Evolutionary conservation across 2,888 invertebrate species (phyloP).

Genomic region (Callimorpha dominula): DNA sequence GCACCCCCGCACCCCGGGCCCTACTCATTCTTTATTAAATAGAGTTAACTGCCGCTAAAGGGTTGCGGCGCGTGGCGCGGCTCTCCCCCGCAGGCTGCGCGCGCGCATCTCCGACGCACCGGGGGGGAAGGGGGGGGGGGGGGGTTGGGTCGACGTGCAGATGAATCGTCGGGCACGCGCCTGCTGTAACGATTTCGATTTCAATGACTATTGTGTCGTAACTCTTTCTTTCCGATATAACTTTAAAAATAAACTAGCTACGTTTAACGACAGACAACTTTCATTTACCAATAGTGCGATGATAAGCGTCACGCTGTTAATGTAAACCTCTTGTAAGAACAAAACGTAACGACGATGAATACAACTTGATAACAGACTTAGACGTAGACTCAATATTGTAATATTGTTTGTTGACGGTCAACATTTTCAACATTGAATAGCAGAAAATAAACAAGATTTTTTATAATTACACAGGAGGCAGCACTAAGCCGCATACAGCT

Average conservation of each 20-base stretch:
- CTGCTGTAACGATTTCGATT: conserved; percentile 61
- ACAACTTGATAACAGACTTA: background rate
- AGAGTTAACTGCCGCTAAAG: conserved; percentile 71
- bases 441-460: background rate
- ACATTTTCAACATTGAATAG: background rate
- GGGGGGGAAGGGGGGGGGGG: conserved; percentile 10
- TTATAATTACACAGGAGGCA: background rate
- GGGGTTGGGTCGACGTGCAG: background rate
- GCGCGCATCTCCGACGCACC: conserved; percentile 44
- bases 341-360: background rate
- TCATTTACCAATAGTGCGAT: background rate
- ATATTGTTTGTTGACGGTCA: background rate
- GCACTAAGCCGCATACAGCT: background rate
- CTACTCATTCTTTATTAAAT: conserved; percentile 64
- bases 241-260: background rate
- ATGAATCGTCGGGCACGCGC: conserved; percentile 27
- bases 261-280: background rate
- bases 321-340: background rate
- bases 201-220: conserved; percentile 57
- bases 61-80: conserved; percentile 64
- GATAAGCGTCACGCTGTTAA: background rate
- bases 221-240: conserved; percentile 33
- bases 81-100: conserved; percentile 46
- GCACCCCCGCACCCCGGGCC: conserved; percentile 4
- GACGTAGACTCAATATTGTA: background rate